Evolutionary conservation across 2,113 vertebrate genomes (phyloP).

Genomic region (Macrotus californicus): DNA sequence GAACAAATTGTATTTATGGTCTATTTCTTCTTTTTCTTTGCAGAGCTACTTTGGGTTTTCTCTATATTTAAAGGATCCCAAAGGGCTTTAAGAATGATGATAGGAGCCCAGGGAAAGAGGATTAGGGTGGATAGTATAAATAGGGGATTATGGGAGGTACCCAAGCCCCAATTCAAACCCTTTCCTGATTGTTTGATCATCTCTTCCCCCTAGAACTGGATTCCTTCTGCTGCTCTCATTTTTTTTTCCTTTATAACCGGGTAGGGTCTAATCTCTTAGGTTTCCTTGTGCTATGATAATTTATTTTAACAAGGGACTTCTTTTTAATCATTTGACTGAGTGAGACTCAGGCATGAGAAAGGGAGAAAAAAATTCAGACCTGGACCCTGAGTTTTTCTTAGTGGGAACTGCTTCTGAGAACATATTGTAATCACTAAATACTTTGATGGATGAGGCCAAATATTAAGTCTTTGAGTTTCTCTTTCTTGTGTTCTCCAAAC

Average conservation of each 20-base stretch:
- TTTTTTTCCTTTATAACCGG: neutral
- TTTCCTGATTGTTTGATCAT: neutral
- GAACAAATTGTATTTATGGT: neutral
- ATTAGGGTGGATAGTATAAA: neutral
- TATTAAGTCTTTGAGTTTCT: neutral
- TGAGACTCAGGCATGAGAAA: neutral
- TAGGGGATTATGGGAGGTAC: neutral
- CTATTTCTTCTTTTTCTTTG: neutral
- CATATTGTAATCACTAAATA: neutral
- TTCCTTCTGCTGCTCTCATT: neutral
- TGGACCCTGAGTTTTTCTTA: neutral
- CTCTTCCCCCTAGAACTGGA: neutral
- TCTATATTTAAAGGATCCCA: neutral
- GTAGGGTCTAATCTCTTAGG: neutral
- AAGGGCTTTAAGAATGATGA: neutral
- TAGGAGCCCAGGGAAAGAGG: neutral
- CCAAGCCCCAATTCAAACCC: neutral
- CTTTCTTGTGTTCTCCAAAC: neutral
- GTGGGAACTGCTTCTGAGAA: neutral
- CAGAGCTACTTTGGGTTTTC: neutral
- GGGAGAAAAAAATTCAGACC: neutral
- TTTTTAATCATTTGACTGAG: neutral
- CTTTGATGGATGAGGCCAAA: neutral
- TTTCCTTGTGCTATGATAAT: neutral
- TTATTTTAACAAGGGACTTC: neutral